Percentiles rank a stretch among this genome's conserved stretches.
phyloP scores from a whole-genome alignment of 2,113 vertebrate genomes.

The Ceratotherium simum region DNA sequence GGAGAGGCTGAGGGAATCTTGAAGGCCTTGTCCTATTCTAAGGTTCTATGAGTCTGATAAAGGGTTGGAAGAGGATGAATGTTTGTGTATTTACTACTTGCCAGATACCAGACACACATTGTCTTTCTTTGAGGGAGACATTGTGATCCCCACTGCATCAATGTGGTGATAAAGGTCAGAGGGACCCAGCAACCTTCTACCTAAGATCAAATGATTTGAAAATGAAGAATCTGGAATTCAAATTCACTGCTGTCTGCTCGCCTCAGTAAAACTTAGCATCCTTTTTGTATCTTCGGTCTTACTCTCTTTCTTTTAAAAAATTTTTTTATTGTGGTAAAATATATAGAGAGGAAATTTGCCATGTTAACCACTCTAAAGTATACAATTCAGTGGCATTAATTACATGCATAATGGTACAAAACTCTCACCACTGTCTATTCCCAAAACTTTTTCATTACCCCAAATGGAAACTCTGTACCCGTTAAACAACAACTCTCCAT shows the following conservation, averaged over 20 bases:
- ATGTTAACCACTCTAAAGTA: neutral
- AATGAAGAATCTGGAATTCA: neutral
- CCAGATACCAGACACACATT: neutral
- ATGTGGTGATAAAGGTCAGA: neutral
- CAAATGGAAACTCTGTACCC: neutral
- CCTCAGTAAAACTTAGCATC: neutral
- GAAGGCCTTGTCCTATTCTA: neutral
- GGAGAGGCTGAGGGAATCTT: neutral
- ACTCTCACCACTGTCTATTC: neutral
- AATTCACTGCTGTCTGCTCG: neutral
- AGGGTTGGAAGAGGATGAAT: neutral
- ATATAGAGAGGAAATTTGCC: neutral
- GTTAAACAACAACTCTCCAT: neutral
- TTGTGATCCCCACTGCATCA: neutral
- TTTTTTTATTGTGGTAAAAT: neutral
- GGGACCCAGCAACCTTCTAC: neutral
- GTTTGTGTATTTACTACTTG: neutral
- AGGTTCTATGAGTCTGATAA: neutral
- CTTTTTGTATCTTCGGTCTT: neutral
- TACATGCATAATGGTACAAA: neutral
- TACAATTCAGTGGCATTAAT: neutral
- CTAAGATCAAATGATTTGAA: neutral
- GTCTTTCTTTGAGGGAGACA: neutral
- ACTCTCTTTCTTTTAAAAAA: neutral
- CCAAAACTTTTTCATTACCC: neutral